Evolutionary conservation across 64 coral and sea anemone genomes (phyloP), one percentile per base, ranked within the genome.

Genomic region (Actinia tenebrosa): DNA sequence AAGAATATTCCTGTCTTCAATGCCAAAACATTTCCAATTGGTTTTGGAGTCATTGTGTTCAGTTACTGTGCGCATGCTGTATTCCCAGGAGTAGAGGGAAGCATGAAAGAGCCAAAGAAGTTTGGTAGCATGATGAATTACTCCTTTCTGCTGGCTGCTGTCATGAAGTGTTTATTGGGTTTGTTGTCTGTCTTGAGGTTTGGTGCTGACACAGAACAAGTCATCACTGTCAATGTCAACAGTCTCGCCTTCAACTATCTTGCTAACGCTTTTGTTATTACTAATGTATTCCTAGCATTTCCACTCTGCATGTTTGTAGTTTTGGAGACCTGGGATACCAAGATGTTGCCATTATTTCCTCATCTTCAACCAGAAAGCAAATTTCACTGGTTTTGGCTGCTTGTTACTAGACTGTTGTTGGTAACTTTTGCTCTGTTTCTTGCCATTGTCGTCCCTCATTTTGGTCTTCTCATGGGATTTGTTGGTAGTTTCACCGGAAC

Each of bases 11-110:
- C 94, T 62, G 27, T 64, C 42, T 96, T 96, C 45, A 66, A 93
- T 52, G 63, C 72, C 3, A 23, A 87, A 56, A 88, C 89, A 61
- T 96, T 96, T 63, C 94, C 94, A 16, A 84, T 96, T 44, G 94
- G 91, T 16, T 96, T 96, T 90, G 94, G 94, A 9, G 90, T 96
- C 50, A 96, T 96, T 77, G 94, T 96, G 20, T 96, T 96, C 72
- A 96, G 94, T 69, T 96, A 96, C 88, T 93, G 91, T 82, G 94
- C 94, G 11, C 94, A 96, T 86, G 94, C 94, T 43, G 88, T 96
- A 10, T 96, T 96, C 45, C 94, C 94, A 19, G 94, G 94, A 45
- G 91, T 96, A 9, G 94, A 96, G 77, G 94, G 94, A 10, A 90
- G 94, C 75, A 96, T 96, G 94, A 89, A 87, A 19, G 88, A 96